Evolutionary conservation across 2,113 vertebrate species (phyloP), one percentile per base, ranked within the genome.

Genomic region (Aspiorhynchus laticeps): DNA sequence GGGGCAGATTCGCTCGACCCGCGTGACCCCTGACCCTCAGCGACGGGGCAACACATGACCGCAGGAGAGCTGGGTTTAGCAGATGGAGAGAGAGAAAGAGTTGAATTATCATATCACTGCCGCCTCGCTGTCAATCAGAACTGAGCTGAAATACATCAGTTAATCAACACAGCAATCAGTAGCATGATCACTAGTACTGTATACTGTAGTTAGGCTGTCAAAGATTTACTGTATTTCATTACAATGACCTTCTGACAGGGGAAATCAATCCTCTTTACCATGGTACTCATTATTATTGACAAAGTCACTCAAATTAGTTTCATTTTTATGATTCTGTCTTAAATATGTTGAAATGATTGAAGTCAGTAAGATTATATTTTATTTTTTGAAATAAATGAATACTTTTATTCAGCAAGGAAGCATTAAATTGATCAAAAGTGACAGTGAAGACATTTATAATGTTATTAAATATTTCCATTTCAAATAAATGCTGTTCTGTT

Each of bases 61-160:
- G 28, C 15, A 69, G 84, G 87, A 90, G 73, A 77, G 82, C 84
- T 85, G 88, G 56, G 71, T 90, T 91, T 88, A 88, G 46, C 65
- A 85, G 74, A 78, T 36, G 65, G 31, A 21, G 63, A 65, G 26
- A 15, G 63, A 65, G 26, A 61, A 67, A 7, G 65, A 53, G 41
- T 17, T 21, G 14, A 74, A 93, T 94, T 93, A 94, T 86, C 90
- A 93, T 92, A 91, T 91, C 80, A 84, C 78, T 89, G 67, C 71
- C 85, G 87, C 84, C 87, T 89, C 86, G 89, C 73, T 90, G 89
- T 91, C 78, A 91, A 84, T 90, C 80, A 90, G 91, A 71, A 24
- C 9, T 71, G 8, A 38, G 8, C 33, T 2, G 2, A 38, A 11
- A 10, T 9, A 21, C 67, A 36, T 21, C 31, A 19, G 31, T 19